Evolutionary conservation across 2,113 vertebrate species (phyloP), one percentile per base, ranked within the genome.

Genomic region (Syngnathus scovelli): DNA sequence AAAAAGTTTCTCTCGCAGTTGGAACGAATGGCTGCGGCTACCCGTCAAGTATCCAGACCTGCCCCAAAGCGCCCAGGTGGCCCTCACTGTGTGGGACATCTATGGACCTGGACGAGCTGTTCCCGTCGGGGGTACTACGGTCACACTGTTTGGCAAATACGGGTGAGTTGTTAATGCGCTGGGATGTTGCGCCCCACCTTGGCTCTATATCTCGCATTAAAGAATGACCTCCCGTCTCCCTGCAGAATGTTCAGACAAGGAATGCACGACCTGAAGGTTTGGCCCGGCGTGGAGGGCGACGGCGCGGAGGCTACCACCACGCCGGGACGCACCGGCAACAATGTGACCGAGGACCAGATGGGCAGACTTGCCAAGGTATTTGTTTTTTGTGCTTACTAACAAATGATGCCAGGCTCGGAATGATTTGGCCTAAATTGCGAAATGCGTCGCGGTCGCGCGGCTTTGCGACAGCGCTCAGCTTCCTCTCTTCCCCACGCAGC

Each of bases 231-330:
- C 2, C 37, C 44, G 1, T 64, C 16, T 13, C 51, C 0, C 6
- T 67, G 37, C 62, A 99, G 97, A 68, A 98, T 99, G 96, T 98
- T 98, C 79, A 93, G 95, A 11, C 97, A 99, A 88, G 97, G 97
- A 64, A 99, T 98, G 96, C 97, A 99, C 33, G 97, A 99, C 80
- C 90, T 99, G 81, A 98, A 98, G 83, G 97, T 99, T 59, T 99
- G 97, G 97, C 97, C 97, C 9, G 95, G 95, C 0, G 93, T 98
- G 41, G 94, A 96, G 88, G 97, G 96, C 39, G 96, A 98, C 62
- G 96, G 96, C 59, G 92, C 91, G 0, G 95, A 98, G 79, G 94
- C 93, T 72, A 98, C 95, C 67, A 92, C 82, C 85, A 99, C 97
- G 64, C 96, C 97, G 0, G 96, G 96, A 59, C 93, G 95, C 74